These are phyloP conservation scores for Orycteropus afer DNA, from an alignment of 2,113 vertebrate genomes.

Conservation along the genomic window DNA sequence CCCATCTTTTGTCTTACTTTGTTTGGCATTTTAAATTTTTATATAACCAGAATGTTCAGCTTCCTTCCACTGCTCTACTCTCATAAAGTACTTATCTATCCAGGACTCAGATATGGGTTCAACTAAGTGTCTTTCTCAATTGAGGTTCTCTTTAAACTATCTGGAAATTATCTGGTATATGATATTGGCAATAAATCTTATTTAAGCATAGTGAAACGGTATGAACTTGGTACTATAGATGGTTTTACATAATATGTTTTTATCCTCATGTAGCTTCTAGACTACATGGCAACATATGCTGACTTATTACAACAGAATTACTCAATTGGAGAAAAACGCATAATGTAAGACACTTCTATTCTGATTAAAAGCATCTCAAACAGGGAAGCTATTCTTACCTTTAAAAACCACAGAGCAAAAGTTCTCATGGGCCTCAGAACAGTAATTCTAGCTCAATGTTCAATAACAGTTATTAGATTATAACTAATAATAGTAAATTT, in stretches of 20 bases:
- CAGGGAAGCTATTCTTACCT: slow-evolving; percentile 39
- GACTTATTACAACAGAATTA: slow-evolving; percentile 63
- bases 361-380: slow-evolving; percentile 28
- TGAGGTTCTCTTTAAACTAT: slow-evolving; percentile 16
- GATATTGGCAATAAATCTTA: slow-evolving; percentile 35
- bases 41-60: not conserved
- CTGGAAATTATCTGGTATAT: not conserved
- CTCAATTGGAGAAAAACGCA: slow-evolving; percentile 54
- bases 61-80: not conserved
- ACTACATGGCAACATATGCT: slow-evolving; percentile 54
- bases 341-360: slow-evolving; percentile 57
- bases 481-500: not conserved
- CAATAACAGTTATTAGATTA: not conserved
- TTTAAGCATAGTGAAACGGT: not conserved
- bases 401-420: slow-evolving; percentile 35
- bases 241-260: slow-evolving; percentile 58
- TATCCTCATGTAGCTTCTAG: slow-evolving; percentile 54
- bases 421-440: not conserved
- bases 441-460: not conserved
- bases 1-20: not conserved
- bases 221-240: slow-evolving; percentile 44
- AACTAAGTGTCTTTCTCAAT: not conserved
- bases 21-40: not conserved
- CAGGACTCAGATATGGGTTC: not conserved
- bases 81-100: not conserved